These are phyloP conservation scores for Mormyrops boulengeri DNA, from an alignment of 2,797 vertebrate species.

Conservation along the genomic window DNA sequence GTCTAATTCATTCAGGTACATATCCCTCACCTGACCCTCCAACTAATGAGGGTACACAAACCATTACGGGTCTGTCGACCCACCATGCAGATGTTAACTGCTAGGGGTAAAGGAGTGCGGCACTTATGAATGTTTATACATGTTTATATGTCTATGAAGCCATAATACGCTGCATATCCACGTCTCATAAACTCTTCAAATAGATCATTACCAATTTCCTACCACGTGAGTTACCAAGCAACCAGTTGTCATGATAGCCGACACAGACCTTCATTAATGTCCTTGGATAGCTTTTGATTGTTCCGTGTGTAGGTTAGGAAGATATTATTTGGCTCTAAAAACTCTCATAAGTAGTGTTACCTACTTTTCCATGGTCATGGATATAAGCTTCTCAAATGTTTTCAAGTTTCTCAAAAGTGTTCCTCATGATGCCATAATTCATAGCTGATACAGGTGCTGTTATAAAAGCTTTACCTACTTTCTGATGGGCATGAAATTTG, in stretches of 20 bases:
- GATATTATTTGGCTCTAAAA: neutral
- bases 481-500: neutral
- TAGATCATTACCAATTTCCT: neutral
- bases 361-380: neutral
- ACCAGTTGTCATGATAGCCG: neutral
- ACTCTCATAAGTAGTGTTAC: neutral
- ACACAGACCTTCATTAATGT: neutral
- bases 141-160: conserved; percentile 3
- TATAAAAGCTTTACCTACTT: neutral
- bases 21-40: neutral
- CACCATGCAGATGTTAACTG: conserved; percentile 28
- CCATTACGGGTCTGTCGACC: conserved; percentile 30
- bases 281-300: neutral
- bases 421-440: neutral
- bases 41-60: conserved; percentile 40
- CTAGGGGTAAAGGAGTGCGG: conserved; percentile 12
- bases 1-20: neutral
- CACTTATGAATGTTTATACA: conserved; percentile 23
- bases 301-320: neutral
- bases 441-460: neutral
- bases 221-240: neutral
- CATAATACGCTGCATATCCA: neutral
- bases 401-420: no score
- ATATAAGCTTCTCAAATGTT: neutral
- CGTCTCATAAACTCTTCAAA: neutral